Base-by-base conservation (phyloP, 2,888 invertebrate species). In the Coleophora flavipennella region DNA sequence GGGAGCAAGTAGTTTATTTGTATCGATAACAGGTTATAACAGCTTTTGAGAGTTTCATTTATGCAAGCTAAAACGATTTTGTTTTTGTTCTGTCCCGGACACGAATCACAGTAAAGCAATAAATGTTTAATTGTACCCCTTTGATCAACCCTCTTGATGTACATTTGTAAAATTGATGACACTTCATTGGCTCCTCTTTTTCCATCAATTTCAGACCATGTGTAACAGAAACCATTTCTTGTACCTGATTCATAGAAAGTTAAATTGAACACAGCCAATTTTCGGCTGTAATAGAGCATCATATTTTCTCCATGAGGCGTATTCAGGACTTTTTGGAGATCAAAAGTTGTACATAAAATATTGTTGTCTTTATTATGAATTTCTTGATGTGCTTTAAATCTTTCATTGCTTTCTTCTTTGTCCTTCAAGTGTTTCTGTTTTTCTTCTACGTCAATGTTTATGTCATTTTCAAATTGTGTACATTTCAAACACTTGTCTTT, bases 1-100 rank as follows among this genome's bases (percentile, higher is more conserved):
- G 59, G 50, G 34, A 57, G 38, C 2, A 54, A 38, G 39, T 36
- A 56, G 36, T 53, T 51, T 2, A 53, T 44, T 40, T 53, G 53
- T 27, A 53, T 47, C 1, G 50, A 46, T 35, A 50, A 39, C 29
- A 55, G 31, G 46, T 49, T 50, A 11, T 42, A 39, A 25, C 40
- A 53, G 37, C 14, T 20, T 26, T 46, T 49, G 41, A 52, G 52
- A 35, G 52, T 48, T 38, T 13, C 13, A 40, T 45, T 48, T 32
- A 43, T 38, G 35, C 44, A 49, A 31, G 49, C 43, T 26, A 60
- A 32, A 33, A 62, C 44, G 26, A 43, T 44, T 13, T 43, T 37
- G 36, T 61, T 62, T 29, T 50, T 45, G 39, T 63, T 62, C 38
- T 62, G 60, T 11, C 57, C 58, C 33, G 49, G 50, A 41, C 51